Evolutionary conservation across 2,113 vertebrate species (phyloP).

Genomic region (Lichenostomus cassidix): DNA sequence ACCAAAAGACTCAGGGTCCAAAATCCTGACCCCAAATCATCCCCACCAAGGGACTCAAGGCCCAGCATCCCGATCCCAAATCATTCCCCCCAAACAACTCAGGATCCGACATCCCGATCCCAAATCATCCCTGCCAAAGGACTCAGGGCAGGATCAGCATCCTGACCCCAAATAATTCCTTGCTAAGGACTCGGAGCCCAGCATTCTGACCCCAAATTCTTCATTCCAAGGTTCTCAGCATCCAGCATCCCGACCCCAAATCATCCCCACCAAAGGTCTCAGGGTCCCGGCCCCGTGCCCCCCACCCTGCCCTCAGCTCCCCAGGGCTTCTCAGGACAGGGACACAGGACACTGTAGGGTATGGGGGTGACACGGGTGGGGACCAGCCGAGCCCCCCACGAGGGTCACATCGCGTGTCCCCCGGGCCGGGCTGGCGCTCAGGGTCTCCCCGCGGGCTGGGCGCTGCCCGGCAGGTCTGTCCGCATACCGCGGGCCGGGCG

Average conservation of each 20-base stretch:
- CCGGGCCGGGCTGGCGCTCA: not conserved
- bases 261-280: too few relatives aligned
- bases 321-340: not conserved
- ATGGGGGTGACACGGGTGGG: not conserved
- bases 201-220: too few relatives aligned
- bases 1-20: accelerated
- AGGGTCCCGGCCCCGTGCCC: too few relatives aligned
- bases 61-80: not conserved
- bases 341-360: not conserved
- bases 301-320: not conserved
- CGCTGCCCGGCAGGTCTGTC: not conserved
- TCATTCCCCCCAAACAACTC: too few relatives aligned
- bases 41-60: too few relatives aligned
- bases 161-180: too few relatives aligned
- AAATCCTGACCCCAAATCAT: not conserved
- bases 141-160: too few relatives aligned
- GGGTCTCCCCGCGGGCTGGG: not conserved
- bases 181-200: too few relatives aligned
- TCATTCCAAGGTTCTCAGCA: not conserved
- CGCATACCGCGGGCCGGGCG: not conserved
- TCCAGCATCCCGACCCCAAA: not conserved
- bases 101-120: too few relatives aligned
- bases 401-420: not conserved
- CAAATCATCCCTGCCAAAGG: too few relatives aligned
- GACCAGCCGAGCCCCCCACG: not conserved